Base-by-base conservation (phyloP, 2,888 invertebrate genomes). In the Drosophila lutescens region DNA sequence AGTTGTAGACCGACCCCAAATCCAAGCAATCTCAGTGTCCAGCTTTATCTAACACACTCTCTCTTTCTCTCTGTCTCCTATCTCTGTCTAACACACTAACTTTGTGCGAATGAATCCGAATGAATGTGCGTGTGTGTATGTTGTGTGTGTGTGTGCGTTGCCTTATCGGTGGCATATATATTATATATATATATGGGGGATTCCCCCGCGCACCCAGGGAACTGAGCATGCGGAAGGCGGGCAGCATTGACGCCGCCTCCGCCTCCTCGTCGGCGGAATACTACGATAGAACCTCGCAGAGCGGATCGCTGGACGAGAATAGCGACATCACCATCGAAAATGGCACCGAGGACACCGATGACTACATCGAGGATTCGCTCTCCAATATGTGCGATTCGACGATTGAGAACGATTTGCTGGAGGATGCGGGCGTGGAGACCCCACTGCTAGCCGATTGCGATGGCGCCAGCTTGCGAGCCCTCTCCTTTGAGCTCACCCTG, bases 301-400 rank as follows among this genome's bases (percentile, higher is more conserved):
- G 90, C 79, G 91, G 89, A 57, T 92, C 92, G 13, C 74, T 92
- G 65, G 92, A 92, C 72, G 92, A 92, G 76, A 92, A 92, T 49
- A 92, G 91, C 80, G 91, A 92, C 68, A 90, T 91, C 60, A 90
- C 90, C 13, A 82, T 90, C 49, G 92, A 91, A 61, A 91, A 91
- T 67, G 90, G 90, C 55, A 88, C 85, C 58, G 90, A 90, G 71
- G 90, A 90, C 30, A 89, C 87, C 26, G 91, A 90, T 32, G 91
- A 91, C 55, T 91, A 90, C 69, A 91, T 90, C 49, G 92, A 91
- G 61, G 91, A 91, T 30, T 88, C 87, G 46, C 77, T 88, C 17
- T 90, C 91, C n/a, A 86, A 88, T 23, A 86, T 90, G 77, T 90
- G 89, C 58, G 91, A 91, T 73, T 81, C 90, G 9, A 38, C 62